Evolutionary conservation across 2,113 vertebrate species (phyloP).

Genomic region (Pachyramphus minor): DNA sequence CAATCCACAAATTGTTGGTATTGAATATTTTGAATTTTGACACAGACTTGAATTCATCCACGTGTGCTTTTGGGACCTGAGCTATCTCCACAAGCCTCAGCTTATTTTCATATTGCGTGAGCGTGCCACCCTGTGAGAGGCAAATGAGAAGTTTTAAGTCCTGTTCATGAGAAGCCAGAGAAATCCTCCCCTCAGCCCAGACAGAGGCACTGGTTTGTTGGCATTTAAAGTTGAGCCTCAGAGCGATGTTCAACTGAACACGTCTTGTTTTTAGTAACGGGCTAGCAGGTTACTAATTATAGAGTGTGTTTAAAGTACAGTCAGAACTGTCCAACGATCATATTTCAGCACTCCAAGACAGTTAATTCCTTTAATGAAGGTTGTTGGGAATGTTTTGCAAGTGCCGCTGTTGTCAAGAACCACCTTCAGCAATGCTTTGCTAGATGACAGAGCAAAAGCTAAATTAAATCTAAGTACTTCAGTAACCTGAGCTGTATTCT

Average conservation of each 20-base stretch:
- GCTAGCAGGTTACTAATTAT: background rate
- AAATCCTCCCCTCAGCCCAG: background rate
- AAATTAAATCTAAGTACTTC: background rate
- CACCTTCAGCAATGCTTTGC: background rate
- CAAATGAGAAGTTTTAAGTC: background rate
- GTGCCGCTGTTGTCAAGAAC: background rate
- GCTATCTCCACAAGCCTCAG: constrained; percentile 96
- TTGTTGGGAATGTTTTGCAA: background rate
- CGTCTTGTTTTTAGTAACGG: background rate
- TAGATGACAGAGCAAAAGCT: background rate
- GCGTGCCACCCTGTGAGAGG: constrained; percentile 86
- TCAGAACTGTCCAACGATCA: background rate
- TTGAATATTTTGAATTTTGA: constrained; percentile 99
- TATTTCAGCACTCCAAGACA: background rate
- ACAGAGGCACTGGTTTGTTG: background rate
- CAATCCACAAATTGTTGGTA: constrained; percentile 98
- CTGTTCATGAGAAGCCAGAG: background rate
- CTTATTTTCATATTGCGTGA: constrained; percentile 94
- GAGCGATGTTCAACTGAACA: background rate
- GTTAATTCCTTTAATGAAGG: background rate
- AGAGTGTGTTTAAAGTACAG: background rate
- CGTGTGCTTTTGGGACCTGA: constrained; percentile 94
- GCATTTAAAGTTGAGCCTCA: background rate
- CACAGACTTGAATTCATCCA: constrained; percentile 97
- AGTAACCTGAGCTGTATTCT: background rate